A percentile compares a stretch with the other conserved stretches of the same genome.
Conservation (phyloP, 2,888 invertebrate genomes). For the Calameuta idolon region DNA sequence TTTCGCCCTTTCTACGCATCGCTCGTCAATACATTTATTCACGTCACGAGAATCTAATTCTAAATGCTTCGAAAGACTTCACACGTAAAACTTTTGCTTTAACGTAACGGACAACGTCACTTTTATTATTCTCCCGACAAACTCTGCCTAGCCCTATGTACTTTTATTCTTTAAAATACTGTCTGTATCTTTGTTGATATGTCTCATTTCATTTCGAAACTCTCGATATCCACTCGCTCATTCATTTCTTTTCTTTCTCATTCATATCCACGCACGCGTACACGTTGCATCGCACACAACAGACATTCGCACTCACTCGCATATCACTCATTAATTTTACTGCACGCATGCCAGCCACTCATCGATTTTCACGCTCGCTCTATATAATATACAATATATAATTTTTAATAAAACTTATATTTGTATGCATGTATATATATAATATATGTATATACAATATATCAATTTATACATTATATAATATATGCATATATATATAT, state of each 20-base stretch:
- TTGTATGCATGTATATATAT: conserved; percentile 33
- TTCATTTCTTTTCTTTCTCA: conserved; percentile 10
- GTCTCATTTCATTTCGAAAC: not conserved
- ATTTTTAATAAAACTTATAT: conserved; percentile 29
- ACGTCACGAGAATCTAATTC: not conserved
- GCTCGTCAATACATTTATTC: not conserved
- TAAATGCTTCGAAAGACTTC: conserved; percentile 5
- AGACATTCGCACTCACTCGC: not conserved
- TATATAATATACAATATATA: conserved; percentile 17
- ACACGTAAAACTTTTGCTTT: conserved; percentile 11
- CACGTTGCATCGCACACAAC: not conserved
- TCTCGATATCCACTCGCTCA: not conserved
- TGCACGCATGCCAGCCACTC: not conserved
- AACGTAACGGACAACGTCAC: not conserved
- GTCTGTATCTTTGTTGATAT: conserved; percentile 43
- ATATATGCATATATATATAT: conserved; percentile 36
- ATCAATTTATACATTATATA: conserved; percentile 23
- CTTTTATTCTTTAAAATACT: conserved; percentile 50
- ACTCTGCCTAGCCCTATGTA: conserved; percentile 25
- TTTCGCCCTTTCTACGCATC: not conserved
- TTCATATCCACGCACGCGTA: conserved; percentile 2
- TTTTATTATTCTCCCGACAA: not conserved
- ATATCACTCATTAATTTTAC: not conserved
- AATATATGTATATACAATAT: conserved; percentile 20
- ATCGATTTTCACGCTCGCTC: not conserved